phyloP scores from a whole-genome alignment of 2,797 vertebrate genomes.

The Anniella stebbinsi region DNA sequence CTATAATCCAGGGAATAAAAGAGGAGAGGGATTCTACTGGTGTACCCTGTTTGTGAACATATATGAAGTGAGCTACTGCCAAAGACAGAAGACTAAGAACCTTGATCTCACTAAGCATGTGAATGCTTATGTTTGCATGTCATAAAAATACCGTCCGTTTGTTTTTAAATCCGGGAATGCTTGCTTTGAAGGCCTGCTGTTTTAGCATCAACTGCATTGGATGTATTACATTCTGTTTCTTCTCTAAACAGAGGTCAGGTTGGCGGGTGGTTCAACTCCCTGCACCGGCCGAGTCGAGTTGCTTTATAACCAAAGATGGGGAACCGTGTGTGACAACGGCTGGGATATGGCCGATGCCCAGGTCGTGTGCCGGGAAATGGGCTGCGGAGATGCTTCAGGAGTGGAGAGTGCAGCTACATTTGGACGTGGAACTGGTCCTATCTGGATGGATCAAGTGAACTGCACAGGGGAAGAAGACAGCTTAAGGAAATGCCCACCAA shows the following conservation, averaged over 20 bases:
- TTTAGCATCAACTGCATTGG: background rate
- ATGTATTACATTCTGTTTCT: background rate
- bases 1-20: background rate
- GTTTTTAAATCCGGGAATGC: background rate
- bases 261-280: conserved; percentile 13
- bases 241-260: conserved; percentile 23
- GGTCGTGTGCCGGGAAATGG: conserved; percentile 50
- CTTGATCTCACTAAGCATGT: background rate
- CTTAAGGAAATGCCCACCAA: conserved; percentile 23
- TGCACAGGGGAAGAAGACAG: conserved; percentile 31
- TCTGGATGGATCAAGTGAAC: conserved; percentile 38
- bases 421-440: background rate
- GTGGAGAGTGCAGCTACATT: background rate
- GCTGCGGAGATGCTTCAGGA: conserved; percentile 26
- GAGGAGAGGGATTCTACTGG: background rate
- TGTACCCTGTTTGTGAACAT: background rate
- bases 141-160: background rate
- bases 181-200: background rate
- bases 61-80: background rate
- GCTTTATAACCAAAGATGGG: conserved; percentile 31
- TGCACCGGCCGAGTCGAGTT: conserved; percentile 48
- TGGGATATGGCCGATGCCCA: conserved; percentile 23
- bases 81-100: background rate
- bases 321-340: conserved; percentile 26
- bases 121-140: background rate